Conservation (phyloP, 2,113 vertebrate species). For the Gallinago paraguaiae region DNA sequence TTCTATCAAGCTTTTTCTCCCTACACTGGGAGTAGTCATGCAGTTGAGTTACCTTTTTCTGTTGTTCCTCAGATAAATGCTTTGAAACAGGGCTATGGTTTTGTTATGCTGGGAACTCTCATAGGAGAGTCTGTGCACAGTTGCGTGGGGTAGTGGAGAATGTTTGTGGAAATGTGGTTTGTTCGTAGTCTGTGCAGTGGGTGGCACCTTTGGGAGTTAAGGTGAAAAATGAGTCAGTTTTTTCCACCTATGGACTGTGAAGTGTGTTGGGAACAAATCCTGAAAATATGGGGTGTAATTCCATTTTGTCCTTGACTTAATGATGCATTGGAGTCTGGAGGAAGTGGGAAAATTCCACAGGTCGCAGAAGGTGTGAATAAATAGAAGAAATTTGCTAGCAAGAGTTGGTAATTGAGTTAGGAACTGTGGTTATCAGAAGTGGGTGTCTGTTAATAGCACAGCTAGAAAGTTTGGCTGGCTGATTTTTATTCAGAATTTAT, state of each 20-base stretch:
- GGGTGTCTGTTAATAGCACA: constrained; percentile 45
- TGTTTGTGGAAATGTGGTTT: neutral
- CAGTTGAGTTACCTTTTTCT: neutral
- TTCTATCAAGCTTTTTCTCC: neutral
- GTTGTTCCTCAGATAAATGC: neutral
- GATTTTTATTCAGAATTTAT: neutral
- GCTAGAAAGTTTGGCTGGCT: neutral
- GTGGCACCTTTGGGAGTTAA: neutral
- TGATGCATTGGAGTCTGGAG: neutral
- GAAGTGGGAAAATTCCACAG: neutral
- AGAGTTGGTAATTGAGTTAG: constrained; percentile 6
- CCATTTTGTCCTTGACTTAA: neutral
- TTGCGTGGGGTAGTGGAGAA: neutral
- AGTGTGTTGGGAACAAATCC: neutral
- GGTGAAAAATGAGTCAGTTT: neutral
- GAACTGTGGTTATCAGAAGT: constrained; percentile 26
- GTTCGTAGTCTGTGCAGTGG: neutral
- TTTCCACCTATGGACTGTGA: neutral
- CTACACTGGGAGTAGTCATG: rapidly evolving
- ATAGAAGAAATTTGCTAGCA: constrained; percentile 35
- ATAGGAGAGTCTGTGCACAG: neutral
- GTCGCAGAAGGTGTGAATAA: constrained; percentile 42
- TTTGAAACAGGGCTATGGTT: neutral
- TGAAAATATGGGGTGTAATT: neutral
- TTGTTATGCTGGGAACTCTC: neutral